A percentile compares a stretch with the other conserved stretches of the same genome.
phyloP scores from a whole-genome alignment of 2,888 invertebrate genomes.

The Ormia ochracea region DNA sequence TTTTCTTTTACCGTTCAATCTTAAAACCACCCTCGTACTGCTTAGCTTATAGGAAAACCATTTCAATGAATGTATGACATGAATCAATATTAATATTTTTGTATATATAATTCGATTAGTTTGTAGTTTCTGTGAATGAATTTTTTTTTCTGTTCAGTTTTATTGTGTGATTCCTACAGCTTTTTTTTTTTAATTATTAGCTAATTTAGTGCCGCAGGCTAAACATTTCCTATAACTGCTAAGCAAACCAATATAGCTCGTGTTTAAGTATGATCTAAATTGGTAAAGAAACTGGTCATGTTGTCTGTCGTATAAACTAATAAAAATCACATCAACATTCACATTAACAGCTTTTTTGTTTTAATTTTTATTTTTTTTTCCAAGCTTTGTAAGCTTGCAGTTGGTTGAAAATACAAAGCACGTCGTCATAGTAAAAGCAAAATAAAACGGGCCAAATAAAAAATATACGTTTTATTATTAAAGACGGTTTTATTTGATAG shows the following conservation, averaged over 20 bases:
- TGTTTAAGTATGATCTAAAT: conserved; percentile 8
- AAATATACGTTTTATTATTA: conserved; percentile 15
- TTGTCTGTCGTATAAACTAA: conserved; percentile 35
- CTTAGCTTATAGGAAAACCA: background rate
- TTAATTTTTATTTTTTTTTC: background rate
- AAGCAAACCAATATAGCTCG: background rate
- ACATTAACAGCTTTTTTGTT: conserved; percentile 57
- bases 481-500: conserved; percentile 37
- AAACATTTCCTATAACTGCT: background rate
- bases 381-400: background rate
- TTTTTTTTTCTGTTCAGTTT: background rate
- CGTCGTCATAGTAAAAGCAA: background rate
- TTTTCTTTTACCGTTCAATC: background rate
- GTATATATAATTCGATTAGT: background rate
- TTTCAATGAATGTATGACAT: background rate
- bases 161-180: background rate
- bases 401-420: background rate
- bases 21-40: background rate
- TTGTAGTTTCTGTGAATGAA: conserved; percentile 16
- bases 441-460: conserved; percentile 24
- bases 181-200: background rate
- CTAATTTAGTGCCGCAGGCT: conserved; percentile 16
- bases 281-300: conserved; percentile 26
- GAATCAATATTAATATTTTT: background rate
- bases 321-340: conserved; percentile 59